Base-by-base conservation (phyloP, 2,888 invertebrate species). In the Scaptodrosophila latifasciaeformis region DNA sequence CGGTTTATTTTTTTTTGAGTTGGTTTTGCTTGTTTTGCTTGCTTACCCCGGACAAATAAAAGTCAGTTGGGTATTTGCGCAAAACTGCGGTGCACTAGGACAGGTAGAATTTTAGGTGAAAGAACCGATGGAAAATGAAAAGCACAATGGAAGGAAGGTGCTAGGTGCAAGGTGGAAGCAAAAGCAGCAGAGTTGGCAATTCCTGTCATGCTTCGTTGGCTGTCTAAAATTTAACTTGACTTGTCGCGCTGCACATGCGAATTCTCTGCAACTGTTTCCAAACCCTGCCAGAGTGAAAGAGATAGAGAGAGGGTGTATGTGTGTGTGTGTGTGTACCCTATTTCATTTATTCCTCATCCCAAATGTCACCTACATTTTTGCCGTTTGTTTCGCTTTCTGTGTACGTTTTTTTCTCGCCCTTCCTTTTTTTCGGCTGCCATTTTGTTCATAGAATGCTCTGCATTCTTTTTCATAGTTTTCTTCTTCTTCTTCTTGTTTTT, bases 361-460 rank as follows among this genome's bases (percentile, higher is more conserved):
- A 17, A 37, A 37, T 17, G 66, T 80, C 75, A 80, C 81, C 78
- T 80, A 80, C 50, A 70, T 80, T 77, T 49, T 58, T 31, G 43
- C 49, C 47, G 53, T 47, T 61, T 49, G 30, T 42, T 43, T 42
- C 18, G 49, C 43, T 35, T 53, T 53, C 17, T 27, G 12, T 44
- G 15, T 44, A 27, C 27, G 29, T 27, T 44, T 44, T 27, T n/a
- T n/a, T n/a, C n/a, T n/a, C n/a, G n/a, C n/a, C n/a, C n/a, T n/a
- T n/a, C n/a, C n/a, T n/a, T n/a, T n/a, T 3, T 7, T 7, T 5
- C 24, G 24, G 24, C 24, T 24, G 24, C 24, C 24, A 24, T 24
- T 24, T 24, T 24, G 24, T 24, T 24, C 24, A n/a, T n/a, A n/a
- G n/a, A n/a, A n/a, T 27, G 27, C 44, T 27, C 27, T 27, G 27